phyloP scores from a whole-genome alignment of 2,888 invertebrate genomes.

The Sarcophaga caerulescens region DNA sequence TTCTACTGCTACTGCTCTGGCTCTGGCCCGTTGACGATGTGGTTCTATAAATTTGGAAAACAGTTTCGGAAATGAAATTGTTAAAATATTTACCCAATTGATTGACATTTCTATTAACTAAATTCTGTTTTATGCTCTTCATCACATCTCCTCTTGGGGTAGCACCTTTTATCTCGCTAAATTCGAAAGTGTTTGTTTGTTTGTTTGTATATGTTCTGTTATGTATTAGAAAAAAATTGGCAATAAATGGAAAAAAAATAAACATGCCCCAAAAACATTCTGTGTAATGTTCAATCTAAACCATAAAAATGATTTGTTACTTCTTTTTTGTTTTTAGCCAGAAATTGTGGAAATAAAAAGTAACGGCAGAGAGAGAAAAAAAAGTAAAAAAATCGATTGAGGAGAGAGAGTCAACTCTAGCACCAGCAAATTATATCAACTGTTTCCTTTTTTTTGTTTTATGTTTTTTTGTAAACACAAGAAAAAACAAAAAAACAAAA shows the following conservation, averaged over 20 bases:
- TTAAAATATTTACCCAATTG: conserved; percentile 69
- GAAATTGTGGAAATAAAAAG: conserved; percentile 14
- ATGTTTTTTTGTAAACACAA: too few relatives aligned
- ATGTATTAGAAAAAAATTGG: conserved; percentile 6
- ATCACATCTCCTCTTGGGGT: background rate
- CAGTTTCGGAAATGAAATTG: conserved; percentile 62
- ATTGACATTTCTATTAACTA: conserved; percentile 70
- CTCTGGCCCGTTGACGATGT: background rate
- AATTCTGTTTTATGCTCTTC: conserved; percentile 51
- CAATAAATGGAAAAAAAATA: conserved; percentile 19
- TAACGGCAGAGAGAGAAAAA: background rate
- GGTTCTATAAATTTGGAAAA: conserved; percentile 42
- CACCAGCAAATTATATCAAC: conserved; percentile 41
- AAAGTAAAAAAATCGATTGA: conserved; percentile 4
- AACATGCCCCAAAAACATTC: conserved; percentile 45
- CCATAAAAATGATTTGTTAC: conserved; percentile 55
- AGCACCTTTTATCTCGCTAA: background rate
- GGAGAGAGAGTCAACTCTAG: conserved; percentile 32
- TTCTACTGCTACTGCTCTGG: background rate
- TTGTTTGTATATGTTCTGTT: too few relatives aligned
- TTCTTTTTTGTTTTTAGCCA: conserved; percentile 8
- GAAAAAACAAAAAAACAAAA: too few relatives aligned
- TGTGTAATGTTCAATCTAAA: conserved; percentile 40
- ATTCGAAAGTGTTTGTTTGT: background rate
- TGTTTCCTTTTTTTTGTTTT: background rate